Evolutionary conservation across 2,113 vertebrate species (phyloP), one percentile per base, ranked within the genome.

Genomic region (Apodemus speciosus): DNA sequence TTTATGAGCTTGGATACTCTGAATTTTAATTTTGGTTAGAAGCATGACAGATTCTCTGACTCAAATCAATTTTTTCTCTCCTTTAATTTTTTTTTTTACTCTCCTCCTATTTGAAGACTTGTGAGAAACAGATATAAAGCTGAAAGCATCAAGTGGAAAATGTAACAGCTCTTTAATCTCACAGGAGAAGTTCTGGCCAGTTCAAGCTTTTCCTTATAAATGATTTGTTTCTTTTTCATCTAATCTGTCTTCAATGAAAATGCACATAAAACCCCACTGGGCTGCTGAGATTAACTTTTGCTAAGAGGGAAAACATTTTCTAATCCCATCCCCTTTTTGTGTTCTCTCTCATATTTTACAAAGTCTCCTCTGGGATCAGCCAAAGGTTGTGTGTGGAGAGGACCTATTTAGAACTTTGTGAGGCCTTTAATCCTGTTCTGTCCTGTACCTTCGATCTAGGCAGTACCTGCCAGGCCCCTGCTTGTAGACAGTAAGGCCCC

Each of bases 21-120:
- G 60, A 66, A 95, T 95, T 94, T 89, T 94, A 85, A 95, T 88
- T 95, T 90, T n/a, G 73, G 21, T 60, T 92, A 86, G 49, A 72
- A n/a, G 27, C 64, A 86, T 76, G 64, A 92, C 89, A 91, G 16
- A 56, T 76, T 91, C 84, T 96, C 9, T 58, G 58, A 71, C 21
- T 89, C 62, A 92, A 93, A 96, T 85, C 66, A 86, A 6, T 90
- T 69, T 94, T 93, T 93, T 95, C 68, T 92, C 15, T 94, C 18
- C 56, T 8, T 40, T 43, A 75, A 10, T 56, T 56, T 56, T 18
- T 58, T 60, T 30, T 71, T 72, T 72, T 21, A 38, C 88, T 62
- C 38, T 58, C 68, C 53, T 86, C 58, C 20, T 87, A 23, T 87
- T 93, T 93, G 66, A 68, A 89, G 58, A 62, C 38, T 86, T 66